Conservation (phyloP, 2,888 invertebrate species). For the Orthosia gothica region DNA sequence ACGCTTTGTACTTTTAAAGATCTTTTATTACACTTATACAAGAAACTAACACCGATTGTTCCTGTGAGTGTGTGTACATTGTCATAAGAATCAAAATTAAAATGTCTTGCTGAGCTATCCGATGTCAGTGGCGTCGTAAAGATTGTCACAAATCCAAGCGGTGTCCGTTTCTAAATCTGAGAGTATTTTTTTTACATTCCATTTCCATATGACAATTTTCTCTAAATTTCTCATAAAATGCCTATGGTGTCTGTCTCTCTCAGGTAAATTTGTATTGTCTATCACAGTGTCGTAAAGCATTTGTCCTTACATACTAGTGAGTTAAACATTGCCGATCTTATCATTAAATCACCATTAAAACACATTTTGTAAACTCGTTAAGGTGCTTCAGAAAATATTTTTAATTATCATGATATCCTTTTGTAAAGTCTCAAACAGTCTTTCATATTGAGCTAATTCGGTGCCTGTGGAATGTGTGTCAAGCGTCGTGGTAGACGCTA, state of each 20-base stretch:
- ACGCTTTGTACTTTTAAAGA: constrained; percentile 87
- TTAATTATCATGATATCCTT: constrained; percentile 83
- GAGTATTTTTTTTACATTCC: constrained; percentile 78
- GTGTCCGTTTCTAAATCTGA: constrained; percentile 74
- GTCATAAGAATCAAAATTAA: constrained; percentile 22
- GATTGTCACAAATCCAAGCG: constrained; percentile 72
- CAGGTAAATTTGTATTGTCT: constrained; percentile 88
- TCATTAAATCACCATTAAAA: constrained; percentile 89
- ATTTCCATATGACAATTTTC: constrained; percentile 72
- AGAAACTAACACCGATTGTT: constrained; percentile 71
- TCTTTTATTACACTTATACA: constrained; percentile 67
- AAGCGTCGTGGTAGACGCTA: constrained; percentile 74
- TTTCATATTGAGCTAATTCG: constrained; percentile 89
- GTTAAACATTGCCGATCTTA: constrained; percentile 89
- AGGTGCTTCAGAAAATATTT: constrained; percentile 90
- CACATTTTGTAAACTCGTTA: constrained; percentile 88
- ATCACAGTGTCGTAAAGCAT: constrained; percentile 91
- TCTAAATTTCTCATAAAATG: constrained; percentile 80
- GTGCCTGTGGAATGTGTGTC: constrained; percentile 88
- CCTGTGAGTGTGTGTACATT: constrained; percentile 52
- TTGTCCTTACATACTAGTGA: constrained; percentile 91
- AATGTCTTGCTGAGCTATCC: constrained; percentile 8
- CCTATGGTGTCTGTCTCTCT: constrained; percentile 86
- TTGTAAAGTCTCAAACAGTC: constrained; percentile 89
- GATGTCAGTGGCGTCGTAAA: constrained; percentile 14